These are phyloP conservation scores for Peromyscus eremicus DNA, from an alignment of 2,797 vertebrate genomes.

Conservation along the genomic window DNA sequence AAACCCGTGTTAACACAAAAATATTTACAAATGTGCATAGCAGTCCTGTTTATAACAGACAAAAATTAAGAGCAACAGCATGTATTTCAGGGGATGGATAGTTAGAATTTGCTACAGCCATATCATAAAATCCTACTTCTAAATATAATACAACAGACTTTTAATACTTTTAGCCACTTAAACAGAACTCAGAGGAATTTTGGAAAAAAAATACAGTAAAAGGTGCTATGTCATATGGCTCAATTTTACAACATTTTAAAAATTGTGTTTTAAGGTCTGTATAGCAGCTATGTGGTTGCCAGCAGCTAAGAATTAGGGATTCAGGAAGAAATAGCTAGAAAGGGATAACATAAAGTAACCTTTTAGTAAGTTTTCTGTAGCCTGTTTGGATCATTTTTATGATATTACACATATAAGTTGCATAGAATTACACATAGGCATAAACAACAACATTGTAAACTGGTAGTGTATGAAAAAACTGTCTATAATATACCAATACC, in stretches of 20 bases:
- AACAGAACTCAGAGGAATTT: not conserved
- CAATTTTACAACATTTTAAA: not conserved
- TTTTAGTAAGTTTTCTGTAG: not conserved
- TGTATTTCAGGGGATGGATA: not conserved
- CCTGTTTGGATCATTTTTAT: not conserved
- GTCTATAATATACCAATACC: not conserved
- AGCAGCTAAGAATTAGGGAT: not conserved
- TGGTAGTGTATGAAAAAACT: not conserved
- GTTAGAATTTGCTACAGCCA: not conserved
- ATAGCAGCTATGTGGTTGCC: not conserved
- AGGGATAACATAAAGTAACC: not conserved
- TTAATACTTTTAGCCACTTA: not conserved
- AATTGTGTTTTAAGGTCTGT: not conserved
- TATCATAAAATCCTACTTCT: not conserved
- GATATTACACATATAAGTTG: not conserved
- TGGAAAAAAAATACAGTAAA: not conserved
- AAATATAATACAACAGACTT: not conserved
- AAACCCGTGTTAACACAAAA: constrained; percentile 19
- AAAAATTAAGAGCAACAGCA: too few species aligned
- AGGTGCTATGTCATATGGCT: not conserved
- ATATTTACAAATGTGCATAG: not conserved
- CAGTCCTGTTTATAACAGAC: too few species aligned
- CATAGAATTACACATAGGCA: too few species aligned
- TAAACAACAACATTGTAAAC: not conserved
- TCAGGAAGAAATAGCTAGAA: not conserved